Base-by-base conservation (phyloP, 2,797 vertebrate genomes). In the Alfaro cultratus region DNA sequence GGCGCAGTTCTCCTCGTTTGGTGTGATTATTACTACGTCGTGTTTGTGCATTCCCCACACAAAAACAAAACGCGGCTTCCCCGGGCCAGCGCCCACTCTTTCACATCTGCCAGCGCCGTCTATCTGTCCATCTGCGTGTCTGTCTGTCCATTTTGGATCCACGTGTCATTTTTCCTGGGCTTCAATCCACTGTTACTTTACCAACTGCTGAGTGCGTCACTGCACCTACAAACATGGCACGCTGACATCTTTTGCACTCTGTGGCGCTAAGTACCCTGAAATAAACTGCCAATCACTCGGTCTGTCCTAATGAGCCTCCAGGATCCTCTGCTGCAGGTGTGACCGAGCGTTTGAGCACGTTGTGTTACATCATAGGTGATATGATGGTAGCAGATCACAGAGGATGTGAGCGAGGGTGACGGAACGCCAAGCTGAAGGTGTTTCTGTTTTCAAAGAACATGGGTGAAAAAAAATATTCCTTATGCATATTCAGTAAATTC, bases 41-140 rank as follows among this genome's bases (percentile, higher is more conserved):
- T 83, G 89, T 89, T 86, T 86, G 91, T 90, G 85, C 85, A 76
- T 78, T 78, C 72, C 67, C 81, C 75, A 67, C 86, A 84, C 83
- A 83, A 31, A 85, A 83, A 82, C 81, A 81, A 81, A 81, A 26
- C 0, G 21, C 89, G 90, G 92, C 85, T 91, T 93, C 85, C 92
- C 91, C 83, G 10, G 41, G 79, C 31, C 73, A 29, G 8, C 74
- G 31, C 81, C 77, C 81, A 83, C 86, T 77, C 80, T 39, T 15
- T 36, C 86, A 85, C 85, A 92, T 88, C 86, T 87, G 79, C 78
- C 78, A 81, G 23, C 39, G 34, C 31, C 0, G 47, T 82, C 74
- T 77, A 51, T 81, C 79, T 75, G 49, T 82, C 87, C 78, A 73
- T 84, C 83, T 81, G 77, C 16, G 36, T 0, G 1, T 75, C 80